A percentile compares a stretch with the other conserved stretches of the same genome.
These are phyloP conservation scores for Eupristina koningsbergeri DNA, from an alignment of 1,140 invertebrate genomes.

Conservation along the genomic window DNA sequence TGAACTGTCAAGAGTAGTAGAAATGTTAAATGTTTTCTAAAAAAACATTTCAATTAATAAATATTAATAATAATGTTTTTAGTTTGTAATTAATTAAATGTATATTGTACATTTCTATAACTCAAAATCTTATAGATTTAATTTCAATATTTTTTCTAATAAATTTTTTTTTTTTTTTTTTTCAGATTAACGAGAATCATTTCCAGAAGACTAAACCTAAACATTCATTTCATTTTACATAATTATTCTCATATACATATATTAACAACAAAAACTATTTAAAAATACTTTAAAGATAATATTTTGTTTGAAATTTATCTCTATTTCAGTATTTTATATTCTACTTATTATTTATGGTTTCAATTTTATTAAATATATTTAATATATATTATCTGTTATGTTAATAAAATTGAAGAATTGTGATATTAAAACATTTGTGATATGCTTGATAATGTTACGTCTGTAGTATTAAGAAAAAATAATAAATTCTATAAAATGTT, in stretches of 20 bases:
- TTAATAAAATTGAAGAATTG: background rate
- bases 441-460: background rate
- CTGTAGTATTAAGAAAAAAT: background rate
- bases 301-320: background rate
- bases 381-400: background rate
- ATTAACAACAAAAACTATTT: background rate
- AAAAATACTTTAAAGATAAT: background rate
- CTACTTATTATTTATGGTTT: background rate
- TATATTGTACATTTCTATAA: background rate
- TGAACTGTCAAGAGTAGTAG: background rate
- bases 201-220: background rate
- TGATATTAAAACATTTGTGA: background rate
- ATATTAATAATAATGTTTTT: too few relatives aligned
- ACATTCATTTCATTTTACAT: background rate
- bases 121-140: background rate
- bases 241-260: background rate
- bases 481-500: conserved; percentile 34
- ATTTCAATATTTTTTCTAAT: background rate
- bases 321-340: background rate
- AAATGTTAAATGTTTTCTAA: background rate
- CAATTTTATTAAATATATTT: conserved; percentile 4
- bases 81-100: too few relatives aligned
- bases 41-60: too few relatives aligned
- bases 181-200: conserved; percentile 20
- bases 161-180: conserved; percentile 26